Evolutionary conservation across 53 echinoderm and acorn worm species (phyloP), one percentile per base, ranked within the genome.

Genomic region (Temnopleurus reevesii): DNA sequence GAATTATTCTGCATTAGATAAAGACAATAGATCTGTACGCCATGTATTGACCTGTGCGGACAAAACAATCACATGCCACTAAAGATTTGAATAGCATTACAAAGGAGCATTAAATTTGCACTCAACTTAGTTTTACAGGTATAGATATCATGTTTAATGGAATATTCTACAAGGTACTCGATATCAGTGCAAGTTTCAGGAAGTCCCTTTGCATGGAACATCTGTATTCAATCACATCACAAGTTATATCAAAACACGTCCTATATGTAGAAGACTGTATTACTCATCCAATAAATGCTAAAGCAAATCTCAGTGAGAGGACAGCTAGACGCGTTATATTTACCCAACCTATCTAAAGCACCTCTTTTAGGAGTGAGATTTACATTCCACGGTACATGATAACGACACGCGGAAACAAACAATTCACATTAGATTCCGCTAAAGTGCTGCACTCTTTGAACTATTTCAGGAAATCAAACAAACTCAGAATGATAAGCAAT

Each of bases 341-440:
- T 83, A 53, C 83, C 56, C 15, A 55, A n/a, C 83, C 56, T 83
- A 83, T 83, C 83, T 83, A 49, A 56, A 83, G 83, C 19, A 83
- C 54, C 54, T 55, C 83, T 35, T 23, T 26, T n/a, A 55, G 56
- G 83, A 56, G 57, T 46, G 83, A 83, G 83, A 83, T 83, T 83
- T 83, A 83, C 83, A 83, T 83, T 83, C 83, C 83, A 49, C 28
- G 17, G 8, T 46, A 79, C 46, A 49, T 15, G 79, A 47, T 79
- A 79, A 79, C 13, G 23, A 46, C 79, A n/a, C 15, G n/a, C 2
- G 79, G 49, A 79, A 79, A 79, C 79, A 79, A 47, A 79, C 79
- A 79, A 23, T 26, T 28, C 25, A 9, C 29, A 79, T 18, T 27
- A 10, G 35, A 76, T 24, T 2, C 4, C 17, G n/a, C 23, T 76